Evolutionary conservation across 2,797 vertebrate species (phyloP), one percentile per base, ranked within the genome.

Genomic region (Balearica regulorum): DNA sequence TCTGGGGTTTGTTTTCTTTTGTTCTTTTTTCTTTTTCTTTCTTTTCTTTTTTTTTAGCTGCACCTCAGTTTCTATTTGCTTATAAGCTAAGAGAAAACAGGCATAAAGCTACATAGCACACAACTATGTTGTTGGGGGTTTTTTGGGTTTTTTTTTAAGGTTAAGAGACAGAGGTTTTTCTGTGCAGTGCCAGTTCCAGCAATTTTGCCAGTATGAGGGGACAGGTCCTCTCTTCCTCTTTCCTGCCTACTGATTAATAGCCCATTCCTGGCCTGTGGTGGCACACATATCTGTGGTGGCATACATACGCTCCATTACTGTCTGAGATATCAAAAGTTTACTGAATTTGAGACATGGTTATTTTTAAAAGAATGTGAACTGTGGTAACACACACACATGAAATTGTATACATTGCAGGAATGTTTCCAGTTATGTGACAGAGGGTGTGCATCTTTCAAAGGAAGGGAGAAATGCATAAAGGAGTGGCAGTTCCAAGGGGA

Each of bases 371-470:
- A 86, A 94, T 85, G 44, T 60, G 41, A 84, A 62, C 73, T 93
- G 73, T 77, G 86, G 91, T 94, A 95, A 75, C 41, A 64, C 33
- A 62, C 3, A 16, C 37, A 68, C 17, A 73, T 80, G 83, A 94
- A 95, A 93, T 83, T 89, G 86, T 43, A 85, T 64, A 83, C 49
- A 85, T 89, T 93, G 60, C 37, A 90, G 66, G 64, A 94, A 93
- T 84, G 83, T 95, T 97, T 93, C 71, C 64, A 95, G 88, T 78
- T 96, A 83, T 29, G 41, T 80, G 92, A 90, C 83, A 95, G 81
- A 90, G 86, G 35, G 41, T 92, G 86, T 96, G 81, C 93, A 83
- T 95, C 96, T 94, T 95, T 95, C 93, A 97, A 91, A 97, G 77
- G 65, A 89, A 96, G 77, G 37, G 58, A 95, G 57, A 97, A 91